Conservation (phyloP, 2,797 vertebrate genomes). For the Catharus ustulatus region DNA sequence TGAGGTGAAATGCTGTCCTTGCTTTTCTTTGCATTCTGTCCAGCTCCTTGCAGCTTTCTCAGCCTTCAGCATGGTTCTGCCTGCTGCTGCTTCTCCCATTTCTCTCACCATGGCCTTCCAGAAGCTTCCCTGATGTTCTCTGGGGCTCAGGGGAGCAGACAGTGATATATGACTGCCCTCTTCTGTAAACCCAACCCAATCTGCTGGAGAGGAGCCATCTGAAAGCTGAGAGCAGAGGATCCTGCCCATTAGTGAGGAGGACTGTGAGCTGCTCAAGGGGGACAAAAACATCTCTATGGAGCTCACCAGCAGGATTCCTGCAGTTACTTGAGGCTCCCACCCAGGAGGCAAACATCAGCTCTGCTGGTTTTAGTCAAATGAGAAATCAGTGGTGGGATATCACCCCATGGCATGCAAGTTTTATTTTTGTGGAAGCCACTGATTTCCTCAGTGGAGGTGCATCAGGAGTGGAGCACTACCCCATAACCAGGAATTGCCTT, state of each 20-base stretch:
- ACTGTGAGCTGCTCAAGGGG: background rate
- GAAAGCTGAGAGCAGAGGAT: background rate
- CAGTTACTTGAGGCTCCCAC: background rate
- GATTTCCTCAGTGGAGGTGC: background rate
- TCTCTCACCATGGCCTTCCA: background rate
- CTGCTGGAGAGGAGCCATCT: background rate
- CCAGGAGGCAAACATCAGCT: background rate
- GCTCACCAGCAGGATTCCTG: background rate
- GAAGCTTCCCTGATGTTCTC: background rate
- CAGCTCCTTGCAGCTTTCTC: background rate
- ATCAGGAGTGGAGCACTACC: background rate
- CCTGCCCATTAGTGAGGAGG: background rate
- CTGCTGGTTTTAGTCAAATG: background rate
- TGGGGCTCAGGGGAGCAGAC: background rate
- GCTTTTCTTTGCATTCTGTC: background rate
- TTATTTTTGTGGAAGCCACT: background rate
- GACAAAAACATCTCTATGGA: fast-evolving
- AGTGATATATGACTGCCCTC: background rate
- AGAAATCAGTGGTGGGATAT: background rate
- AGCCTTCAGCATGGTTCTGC: background rate
- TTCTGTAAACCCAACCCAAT: background rate
- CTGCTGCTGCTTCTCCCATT: background rate
- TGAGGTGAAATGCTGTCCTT: background rate
- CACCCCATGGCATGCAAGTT: fast-evolving
- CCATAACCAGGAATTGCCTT: background rate